Evolutionary conservation across 2,888 invertebrate genomes (phyloP), one percentile per base, ranked within the genome.

Genomic region (Lamellibrachia satsuma): DNA sequence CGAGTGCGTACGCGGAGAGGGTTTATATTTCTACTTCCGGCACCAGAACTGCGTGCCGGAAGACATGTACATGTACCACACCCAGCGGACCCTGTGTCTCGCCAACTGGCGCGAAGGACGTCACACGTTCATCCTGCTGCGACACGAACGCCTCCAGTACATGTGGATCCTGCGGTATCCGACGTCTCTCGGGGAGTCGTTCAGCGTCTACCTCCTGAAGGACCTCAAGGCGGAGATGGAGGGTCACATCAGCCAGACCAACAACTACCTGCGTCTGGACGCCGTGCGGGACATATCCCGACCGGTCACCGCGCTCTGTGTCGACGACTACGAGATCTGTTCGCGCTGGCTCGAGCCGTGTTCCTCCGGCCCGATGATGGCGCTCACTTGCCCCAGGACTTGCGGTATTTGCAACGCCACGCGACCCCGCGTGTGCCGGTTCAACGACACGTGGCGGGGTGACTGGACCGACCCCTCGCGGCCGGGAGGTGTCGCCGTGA

Each of bases 381-480:
- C 91, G 55, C 92, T 93, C n/a, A 93, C 92, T 15, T 94, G 94
- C 91, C 92, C 94, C n/a, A 91, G 94, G 51, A 92, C 93, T 4
- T 94, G 94, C 92, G 92, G 93, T n/a, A 52, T 94, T 51, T 94
- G 94, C 92, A 94, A 94, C 92, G 92, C 93, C 51, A 94, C 94
- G 39, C 92, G 93, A 15, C 94, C 94, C 6, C 51, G 75, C n/a
- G 90, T 93, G 52, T 94, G 94, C 90, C 55, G 90, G 90, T 94
- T 94, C 55, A 91, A 75, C 27, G 7, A n/a, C 15, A 91, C 92
- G 52, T 93, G 92, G 55, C 92, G 92, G 91, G 94, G 94, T 3
- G 92, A 75, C 8, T 94, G 94, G 94, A 52, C 75, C n/a, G 93
- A 93, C 75, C 90, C 92, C 4, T 92, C 55, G 15, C 90, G 92